phyloP scores from a whole-genome alignment of 2,113 vertebrate genomes.

The Nothoprocta perdicaria region DNA sequence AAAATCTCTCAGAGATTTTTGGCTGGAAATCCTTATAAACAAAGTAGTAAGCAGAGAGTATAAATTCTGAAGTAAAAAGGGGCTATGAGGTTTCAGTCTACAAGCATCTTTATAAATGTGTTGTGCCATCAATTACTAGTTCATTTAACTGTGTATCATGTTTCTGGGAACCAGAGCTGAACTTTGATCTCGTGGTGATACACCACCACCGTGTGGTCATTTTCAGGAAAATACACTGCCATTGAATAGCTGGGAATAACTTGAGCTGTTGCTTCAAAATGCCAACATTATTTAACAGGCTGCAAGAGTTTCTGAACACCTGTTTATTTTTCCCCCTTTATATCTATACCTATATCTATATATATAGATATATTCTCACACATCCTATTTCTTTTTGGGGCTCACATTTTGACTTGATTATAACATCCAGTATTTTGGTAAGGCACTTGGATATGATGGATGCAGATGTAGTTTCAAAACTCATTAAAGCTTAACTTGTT shows the following conservation, averaged over 20 bases:
- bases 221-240: neutral
- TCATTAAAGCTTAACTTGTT: neutral
- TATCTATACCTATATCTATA: too few species aligned
- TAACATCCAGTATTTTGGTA: neutral
- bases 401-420: too few species aligned
- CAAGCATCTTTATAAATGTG: neutral
- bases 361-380: neutral
- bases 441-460: neutral
- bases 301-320: neutral
- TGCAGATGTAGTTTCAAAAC: neutral
- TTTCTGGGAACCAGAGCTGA: neutral
- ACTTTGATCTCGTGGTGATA: neutral
- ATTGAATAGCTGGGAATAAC: neutral
- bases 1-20: neutral
- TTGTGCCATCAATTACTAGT: neutral
- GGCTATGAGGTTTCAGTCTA: neutral
- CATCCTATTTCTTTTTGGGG: neutral
- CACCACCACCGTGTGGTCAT: slow-evolving; percentile 63
- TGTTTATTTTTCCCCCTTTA: too few species aligned
- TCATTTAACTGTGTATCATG: neutral
- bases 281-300: neutral
- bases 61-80: slow-evolving; percentile 15
- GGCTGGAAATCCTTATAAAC: neutral
- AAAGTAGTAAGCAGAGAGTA: neutral
- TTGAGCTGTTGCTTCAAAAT: neutral